A percentile compares a stretch with the other conserved stretches of the same genome.
Evolutionary conservation across 2,888 invertebrate species (phyloP).

Genomic region (Microplitis manilae): DNA sequence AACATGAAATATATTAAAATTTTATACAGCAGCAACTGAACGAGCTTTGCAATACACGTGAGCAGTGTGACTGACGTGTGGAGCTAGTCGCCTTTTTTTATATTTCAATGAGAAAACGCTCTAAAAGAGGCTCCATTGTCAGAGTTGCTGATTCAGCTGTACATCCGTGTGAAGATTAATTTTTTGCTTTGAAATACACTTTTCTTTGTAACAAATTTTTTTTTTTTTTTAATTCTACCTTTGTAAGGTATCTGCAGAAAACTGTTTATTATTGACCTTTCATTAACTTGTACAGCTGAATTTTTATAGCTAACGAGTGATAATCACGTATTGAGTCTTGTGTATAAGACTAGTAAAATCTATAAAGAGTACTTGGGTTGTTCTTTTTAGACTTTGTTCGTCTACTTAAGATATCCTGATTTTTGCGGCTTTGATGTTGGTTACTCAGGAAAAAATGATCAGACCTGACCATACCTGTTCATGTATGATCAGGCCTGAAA

Average conservation of each 20-base stretch:
- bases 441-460: too few species aligned
- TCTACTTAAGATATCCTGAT: too few species aligned
- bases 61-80: not conserved
- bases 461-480: too few species aligned
- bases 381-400: too few species aligned
- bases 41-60: not conserved
- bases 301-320: too few species aligned
- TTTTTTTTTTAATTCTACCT: not conserved
- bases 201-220: not conserved
- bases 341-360: too few species aligned
- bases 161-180: conserved; percentile 1
- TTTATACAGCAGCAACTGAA: not conserved
- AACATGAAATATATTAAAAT: not conserved
- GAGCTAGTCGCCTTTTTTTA: not conserved
- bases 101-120: not conserved
- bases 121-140: conserved; percentile 14
- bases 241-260: not conserved
- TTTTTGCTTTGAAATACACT: conserved; percentile 7
- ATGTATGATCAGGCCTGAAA: too few species aligned
- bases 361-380: too few species aligned
- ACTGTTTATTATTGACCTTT: not conserved
- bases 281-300: too few species aligned
- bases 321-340: too few species aligned
- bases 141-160: conserved; percentile 14
- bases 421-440: too few species aligned